phyloP scores from a whole-genome alignment of 2,113 vertebrate species.

The Python bivittatus region DNA sequence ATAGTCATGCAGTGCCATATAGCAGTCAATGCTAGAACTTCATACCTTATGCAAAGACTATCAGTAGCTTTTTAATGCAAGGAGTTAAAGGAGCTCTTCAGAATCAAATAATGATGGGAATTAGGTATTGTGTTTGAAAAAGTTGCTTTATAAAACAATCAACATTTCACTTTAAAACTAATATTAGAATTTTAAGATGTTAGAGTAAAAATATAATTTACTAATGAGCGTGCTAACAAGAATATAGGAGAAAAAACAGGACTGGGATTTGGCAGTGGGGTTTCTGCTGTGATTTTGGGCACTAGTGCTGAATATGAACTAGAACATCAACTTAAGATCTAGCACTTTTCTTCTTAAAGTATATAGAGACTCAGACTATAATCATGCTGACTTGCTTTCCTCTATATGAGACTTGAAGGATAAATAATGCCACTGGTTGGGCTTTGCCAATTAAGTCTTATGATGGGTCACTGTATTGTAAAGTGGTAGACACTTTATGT shows the following conservation, averaged over 20 bases:
- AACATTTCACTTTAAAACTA: too few relatives aligned
- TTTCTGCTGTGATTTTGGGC: not conserved
- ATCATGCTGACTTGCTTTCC: not conserved
- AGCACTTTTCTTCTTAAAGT: not conserved
- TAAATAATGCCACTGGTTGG: not conserved
- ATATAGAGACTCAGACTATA: not conserved
- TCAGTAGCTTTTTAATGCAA: not conserved
- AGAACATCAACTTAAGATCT: not conserved
- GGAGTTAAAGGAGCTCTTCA: not conserved
- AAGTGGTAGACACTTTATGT: not conserved
- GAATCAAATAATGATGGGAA: too few relatives aligned
- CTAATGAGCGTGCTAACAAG: not conserved
- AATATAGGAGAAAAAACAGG: not conserved
- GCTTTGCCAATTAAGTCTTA: not conserved
- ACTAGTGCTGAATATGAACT: not conserved
- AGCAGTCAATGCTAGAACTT: not conserved
- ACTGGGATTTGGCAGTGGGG: not conserved
- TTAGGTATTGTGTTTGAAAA: not conserved
- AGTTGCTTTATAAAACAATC: not conserved
- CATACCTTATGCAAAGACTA: not conserved
- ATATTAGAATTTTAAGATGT: not conserved
- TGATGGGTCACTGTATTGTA: not conserved
- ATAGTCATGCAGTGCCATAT: not conserved
- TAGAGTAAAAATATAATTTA: not conserved
- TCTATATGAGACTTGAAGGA: not conserved